Percentiles rank a stretch among this genome's conserved stretches.
phyloP scores from a whole-genome alignment of 2,888 invertebrate genomes.

The Lordiphosa fenestrarum region DNA sequence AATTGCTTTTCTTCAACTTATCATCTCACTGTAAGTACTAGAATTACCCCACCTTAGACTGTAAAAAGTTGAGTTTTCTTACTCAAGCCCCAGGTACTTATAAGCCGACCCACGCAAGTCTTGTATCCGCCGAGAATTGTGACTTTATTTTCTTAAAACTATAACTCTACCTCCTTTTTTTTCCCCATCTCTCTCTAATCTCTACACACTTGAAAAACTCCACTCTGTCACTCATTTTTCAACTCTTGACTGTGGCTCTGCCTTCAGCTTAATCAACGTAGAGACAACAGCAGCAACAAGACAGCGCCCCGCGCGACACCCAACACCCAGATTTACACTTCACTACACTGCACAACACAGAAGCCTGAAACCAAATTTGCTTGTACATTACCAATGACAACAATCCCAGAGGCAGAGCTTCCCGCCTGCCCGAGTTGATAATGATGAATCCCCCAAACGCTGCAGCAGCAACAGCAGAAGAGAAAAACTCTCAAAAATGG shows the following conservation, averaged over 20 bases:
- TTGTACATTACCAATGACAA: slow-evolving; percentile 31
- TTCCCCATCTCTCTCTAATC: too few species aligned
- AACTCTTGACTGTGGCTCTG: slow-evolving; percentile 7
- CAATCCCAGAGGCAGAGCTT: slow-evolving; percentile 13
- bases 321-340: slow-evolving; percentile 35
- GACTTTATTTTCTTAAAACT: too few species aligned
- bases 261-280: slow-evolving; percentile 32
- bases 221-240: background rate
- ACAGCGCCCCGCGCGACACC: background rate
- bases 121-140: too few species aligned
- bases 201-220: background rate
- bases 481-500: slow-evolving; percentile 19
- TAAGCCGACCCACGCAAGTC: too few species aligned
- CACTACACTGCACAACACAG: slow-evolving; percentile 27
- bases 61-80: too few species aligned
- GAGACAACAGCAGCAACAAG: slow-evolving; percentile 5
- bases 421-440: slow-evolving; percentile 26
- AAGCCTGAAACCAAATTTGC: slow-evolving; percentile 30
- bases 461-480: slow-evolving; percentile 5
- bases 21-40: too few species aligned
- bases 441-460: slow-evolving; percentile 40
- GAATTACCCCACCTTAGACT: too few species aligned
- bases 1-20: too few species aligned
- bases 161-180: too few species aligned
- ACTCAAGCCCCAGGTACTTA: too few species aligned